A percentile compares a stretch with the other conserved stretches of the same genome.
These are phyloP conservation scores for Suillia variegata DNA, from an alignment of 2,888 invertebrate species.

Conservation along the genomic window DNA sequence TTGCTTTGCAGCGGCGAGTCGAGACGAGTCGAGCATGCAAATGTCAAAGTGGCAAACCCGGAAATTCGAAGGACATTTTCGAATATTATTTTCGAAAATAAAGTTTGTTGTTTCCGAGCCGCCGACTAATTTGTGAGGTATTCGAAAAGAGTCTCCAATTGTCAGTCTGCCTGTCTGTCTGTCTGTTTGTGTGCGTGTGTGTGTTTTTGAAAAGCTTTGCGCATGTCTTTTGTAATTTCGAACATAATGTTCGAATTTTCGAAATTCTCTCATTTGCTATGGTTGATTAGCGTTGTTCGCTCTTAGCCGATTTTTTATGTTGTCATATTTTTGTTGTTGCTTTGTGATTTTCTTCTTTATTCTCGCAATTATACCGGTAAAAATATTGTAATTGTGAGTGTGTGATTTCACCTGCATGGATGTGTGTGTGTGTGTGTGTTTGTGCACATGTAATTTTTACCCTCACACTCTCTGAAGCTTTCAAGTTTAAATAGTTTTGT, in stretches of 20 bases:
- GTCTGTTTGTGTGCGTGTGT: not conserved
- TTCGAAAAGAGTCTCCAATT: not conserved
- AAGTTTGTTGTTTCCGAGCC: not conserved
- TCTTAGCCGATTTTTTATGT: too few species aligned
- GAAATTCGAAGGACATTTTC: slow-evolving; percentile 60
- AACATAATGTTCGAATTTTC: too few species aligned
- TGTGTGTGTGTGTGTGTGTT: not conserved
- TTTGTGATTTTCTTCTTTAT: not conserved
- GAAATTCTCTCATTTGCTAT: too few species aligned
- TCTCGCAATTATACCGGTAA: not conserved
- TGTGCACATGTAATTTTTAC: too few species aligned
- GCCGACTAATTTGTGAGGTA: not conserved
- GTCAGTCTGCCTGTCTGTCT: too few species aligned
- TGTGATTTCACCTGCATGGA: not conserved
- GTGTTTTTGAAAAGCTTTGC: not conserved
- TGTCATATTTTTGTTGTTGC: not conserved
- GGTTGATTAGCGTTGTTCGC: too few species aligned
- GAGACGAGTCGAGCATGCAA: slow-evolving; percentile 32
- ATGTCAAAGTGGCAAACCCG: slow-evolving; percentile 58
- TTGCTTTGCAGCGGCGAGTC: not conserved
- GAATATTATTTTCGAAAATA: slow-evolving; percentile 25
- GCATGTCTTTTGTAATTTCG: not conserved
- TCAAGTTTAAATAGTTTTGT: too few species aligned
- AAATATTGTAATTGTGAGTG: slow-evolving; percentile 1
- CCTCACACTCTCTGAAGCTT: too few species aligned